Base-by-base conservation (phyloP, 2,888 invertebrate genomes). In the Andricus quercusramuli region DNA sequence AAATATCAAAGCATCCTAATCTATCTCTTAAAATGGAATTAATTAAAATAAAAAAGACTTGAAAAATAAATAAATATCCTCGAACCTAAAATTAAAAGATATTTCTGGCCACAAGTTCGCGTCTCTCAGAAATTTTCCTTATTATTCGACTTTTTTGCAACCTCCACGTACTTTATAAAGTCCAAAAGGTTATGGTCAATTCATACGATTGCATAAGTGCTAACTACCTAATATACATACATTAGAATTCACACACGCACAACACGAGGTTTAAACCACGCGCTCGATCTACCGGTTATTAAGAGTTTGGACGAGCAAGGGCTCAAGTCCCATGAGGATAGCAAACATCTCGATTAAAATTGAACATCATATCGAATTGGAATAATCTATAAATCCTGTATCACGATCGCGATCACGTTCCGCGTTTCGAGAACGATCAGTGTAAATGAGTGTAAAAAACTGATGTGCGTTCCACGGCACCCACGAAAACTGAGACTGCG, bases 401-500 rank as follows among this genome's bases (percentile, higher is more conserved):
- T 25, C 62, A 62, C 59, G 22, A 62, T 25, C 62, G 25, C 59
- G 22, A 25, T 62, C 22, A n/a, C 62, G 62, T 62, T 25, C 4
- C 1, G 3, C 11, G 62, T n/a, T 22, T 62, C 62, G 56, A 20
- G 17, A 17, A 66, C n/a, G 66, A 65, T 65, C n/a, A n/a, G n/a
- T n/a, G 15, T 47, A 32, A 47, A 2, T 25, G 25, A 17, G 17
- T 47, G 29, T 74, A 32, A 56, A 74, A 74, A 51, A 13, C 51
- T 74, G 74, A 51, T 74, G 56, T 74, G 56, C 74, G 74, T 74
- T 29, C 51, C 74, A 74, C n/a, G 47, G 74, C 32, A 74, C 32
- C 74, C 74, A 74, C 74, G 74, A 56, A 74, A 74, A 74, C 51
- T 74, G 56, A 74, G 56, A 74, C 74, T 74, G 32, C 74, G 51